Percentiles rank a stretch among this genome's conserved stretches.
Evolutionary conservation across 2,797 vertebrate species (phyloP).

Genomic region (Gymnothorax javanicus): DNA sequence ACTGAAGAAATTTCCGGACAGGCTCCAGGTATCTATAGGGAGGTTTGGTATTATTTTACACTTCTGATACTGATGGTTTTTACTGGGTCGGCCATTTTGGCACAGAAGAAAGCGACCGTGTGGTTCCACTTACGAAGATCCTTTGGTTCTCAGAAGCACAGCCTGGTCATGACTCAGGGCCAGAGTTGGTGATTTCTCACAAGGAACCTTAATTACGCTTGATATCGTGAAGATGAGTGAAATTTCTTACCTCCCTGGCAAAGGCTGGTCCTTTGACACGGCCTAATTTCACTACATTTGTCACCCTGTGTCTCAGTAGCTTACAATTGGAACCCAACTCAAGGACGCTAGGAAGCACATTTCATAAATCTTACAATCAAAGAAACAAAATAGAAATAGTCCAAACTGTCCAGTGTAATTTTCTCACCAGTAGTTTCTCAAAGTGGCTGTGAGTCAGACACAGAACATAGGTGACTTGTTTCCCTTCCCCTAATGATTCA

Average conservation of each 20-base stretch:
- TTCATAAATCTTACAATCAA: not conserved
- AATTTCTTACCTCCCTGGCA: not conserved
- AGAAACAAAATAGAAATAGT: not conserved
- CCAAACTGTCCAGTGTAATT: not conserved
- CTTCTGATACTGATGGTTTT: conserved; percentile 65
- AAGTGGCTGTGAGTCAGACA: not conserved
- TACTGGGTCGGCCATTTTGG: conserved; percentile 55
- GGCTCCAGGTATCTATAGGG: conserved; percentile 48
- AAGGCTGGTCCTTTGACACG: not conserved
- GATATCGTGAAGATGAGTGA: conserved; percentile 22
- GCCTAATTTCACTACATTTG: not conserved
- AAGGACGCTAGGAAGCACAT: not conserved
- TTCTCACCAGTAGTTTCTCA: not conserved
- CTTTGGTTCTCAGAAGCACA: conserved; percentile 73
- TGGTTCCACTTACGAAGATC: conserved; percentile 82
- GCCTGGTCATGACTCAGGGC: conserved; percentile 39
- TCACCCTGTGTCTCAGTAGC: not conserved
- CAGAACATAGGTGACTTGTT: not conserved
- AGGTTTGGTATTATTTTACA: conserved; percentile 67
- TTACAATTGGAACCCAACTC: not conserved
- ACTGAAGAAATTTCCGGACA: conserved; percentile 41
- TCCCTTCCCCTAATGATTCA: not conserved
- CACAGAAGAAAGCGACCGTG: conserved; percentile 67
- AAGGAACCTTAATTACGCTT: conserved; percentile 47
- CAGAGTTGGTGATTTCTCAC: conserved; percentile 36